These are phyloP conservation scores for Dermolepida albohirtum DNA, from an alignment of 2,888 invertebrate species.

Conservation along the genomic window DNA sequence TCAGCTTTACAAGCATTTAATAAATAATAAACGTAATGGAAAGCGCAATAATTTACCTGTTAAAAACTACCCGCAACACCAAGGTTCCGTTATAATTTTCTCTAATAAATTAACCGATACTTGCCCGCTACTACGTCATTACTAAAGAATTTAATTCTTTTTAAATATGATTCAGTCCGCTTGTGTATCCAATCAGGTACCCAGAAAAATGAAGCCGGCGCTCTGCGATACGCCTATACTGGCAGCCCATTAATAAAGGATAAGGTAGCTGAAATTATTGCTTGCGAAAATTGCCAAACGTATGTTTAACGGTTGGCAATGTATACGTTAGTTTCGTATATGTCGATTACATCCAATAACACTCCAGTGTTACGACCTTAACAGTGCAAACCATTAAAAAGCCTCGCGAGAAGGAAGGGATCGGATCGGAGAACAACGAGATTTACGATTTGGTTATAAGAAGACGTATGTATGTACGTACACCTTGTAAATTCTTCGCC, in stretches of 20 bases:
- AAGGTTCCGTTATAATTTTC: constrained; percentile 34
- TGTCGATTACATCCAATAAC: constrained; percentile 18
- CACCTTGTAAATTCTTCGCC: constrained; percentile 22
- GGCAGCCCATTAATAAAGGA: constrained; percentile 30
- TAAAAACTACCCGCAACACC: constrained; percentile 16
- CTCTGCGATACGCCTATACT: background rate
- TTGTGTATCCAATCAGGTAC: constrained; percentile 4
- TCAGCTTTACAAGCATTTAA: too few relatives aligned
- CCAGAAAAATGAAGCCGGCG: constrained; percentile 14
- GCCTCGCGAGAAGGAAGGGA: constrained; percentile 5
- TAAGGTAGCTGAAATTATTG: constrained; percentile 32
- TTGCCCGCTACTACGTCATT: constrained; percentile 28
- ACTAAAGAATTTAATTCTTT: constrained; percentile 25
- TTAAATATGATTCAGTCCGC: constrained; percentile 6
- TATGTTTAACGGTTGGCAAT: constrained; percentile 14
- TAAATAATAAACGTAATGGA: too few relatives aligned
- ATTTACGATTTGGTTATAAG: constrained; percentile 22
- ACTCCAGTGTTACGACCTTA: constrained; percentile 14
- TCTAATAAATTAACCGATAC: constrained; percentile 34
- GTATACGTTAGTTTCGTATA: constrained; percentile 16
- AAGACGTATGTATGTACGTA: background rate
- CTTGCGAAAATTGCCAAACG: constrained; percentile 33
- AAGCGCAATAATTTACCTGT: constrained; percentile 16
- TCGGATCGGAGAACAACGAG: constrained; percentile 3
- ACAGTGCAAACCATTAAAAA: constrained; percentile 1